Base-by-base conservation (phyloP, 2,113 vertebrate genomes). In the Nibea albiflora region DNA sequence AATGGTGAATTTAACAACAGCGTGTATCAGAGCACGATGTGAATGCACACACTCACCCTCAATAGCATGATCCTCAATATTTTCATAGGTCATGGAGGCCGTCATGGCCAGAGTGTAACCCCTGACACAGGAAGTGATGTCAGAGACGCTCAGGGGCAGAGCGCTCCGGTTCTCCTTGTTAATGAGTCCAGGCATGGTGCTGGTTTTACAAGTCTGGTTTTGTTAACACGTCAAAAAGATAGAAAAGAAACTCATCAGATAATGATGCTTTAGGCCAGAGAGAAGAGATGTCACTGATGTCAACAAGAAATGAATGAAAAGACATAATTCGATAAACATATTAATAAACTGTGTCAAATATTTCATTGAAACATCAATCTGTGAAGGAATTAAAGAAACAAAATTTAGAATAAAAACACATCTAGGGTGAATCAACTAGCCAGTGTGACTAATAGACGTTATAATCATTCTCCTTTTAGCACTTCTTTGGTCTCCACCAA, bases 51-150 rank as follows among this genome's bases (percentile, higher is more conserved):
- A 65, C 95, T 94, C 85, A 97, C 98, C 98, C 90, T 98, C 96
- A 19, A 98, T 94, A 11, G 96, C 94, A 73, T 97, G 97, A 54
- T 95, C 89, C 65, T 98, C 97, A 2, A 97, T 95, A 85, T 98
- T 99, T 94, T 95, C 94, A 62, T 99, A 99, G 68, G 96, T 97
- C 90, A 99, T 95, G 17, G 96, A 96, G 26, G 98, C 97, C 0
- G 97, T 98, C 93, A 98, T 96, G 39, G 97, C 97, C 10, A 98
- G 91, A 63, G 97, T 97, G 0, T 98, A 99, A 66, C 98, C 98
- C 0, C 96, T 96, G 93, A 99, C 96, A 0, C 96, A 98, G 44
- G 97, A 96, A 2, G 96, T 97, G 92, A 99, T 96, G 49, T 99
- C 96, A 0, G 97, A 97, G 0, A 95, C 82, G 0, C 95, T 95